Conservation (phyloP, 2,113 vertebrate species). For the Passer domesticus region DNA sequence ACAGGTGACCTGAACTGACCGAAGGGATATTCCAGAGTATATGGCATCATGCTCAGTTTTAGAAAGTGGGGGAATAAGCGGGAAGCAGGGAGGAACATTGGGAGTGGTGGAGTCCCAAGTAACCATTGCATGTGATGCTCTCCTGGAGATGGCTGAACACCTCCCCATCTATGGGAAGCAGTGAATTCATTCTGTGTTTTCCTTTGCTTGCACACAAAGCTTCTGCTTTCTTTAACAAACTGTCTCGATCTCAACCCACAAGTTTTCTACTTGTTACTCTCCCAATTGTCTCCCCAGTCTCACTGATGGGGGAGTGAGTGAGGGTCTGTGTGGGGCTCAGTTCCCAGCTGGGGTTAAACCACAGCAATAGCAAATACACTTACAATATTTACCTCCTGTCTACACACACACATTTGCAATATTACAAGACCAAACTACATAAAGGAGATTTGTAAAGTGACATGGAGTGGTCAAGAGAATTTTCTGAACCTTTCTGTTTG, state of each 20-base stretch:
- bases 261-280: not conserved
- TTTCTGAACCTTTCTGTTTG: not conserved
- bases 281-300: not conserved
- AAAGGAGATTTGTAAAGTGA: not conserved
- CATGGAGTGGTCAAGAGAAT: not conserved
- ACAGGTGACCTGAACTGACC: not conserved
- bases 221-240: not conserved
- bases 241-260: not conserved
- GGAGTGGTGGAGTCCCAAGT: no score
- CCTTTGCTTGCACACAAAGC: not conserved
- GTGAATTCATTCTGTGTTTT: not conserved
- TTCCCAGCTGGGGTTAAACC: not conserved
- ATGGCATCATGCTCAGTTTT: rapidly evolving
- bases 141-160: not conserved
- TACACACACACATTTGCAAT: not conserved
- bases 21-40: not conserved
- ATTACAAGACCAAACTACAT: not conserved
- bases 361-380: not conserved
- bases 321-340: not conserved
- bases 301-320: rapidly evolving
- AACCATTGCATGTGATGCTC: no score
- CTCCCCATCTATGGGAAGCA: not conserved
- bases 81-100: not conserved
- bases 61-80: not conserved
- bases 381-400: not conserved